Conservation (phyloP, 2,888 invertebrate genomes). For the Ormyrus rosae region DNA sequence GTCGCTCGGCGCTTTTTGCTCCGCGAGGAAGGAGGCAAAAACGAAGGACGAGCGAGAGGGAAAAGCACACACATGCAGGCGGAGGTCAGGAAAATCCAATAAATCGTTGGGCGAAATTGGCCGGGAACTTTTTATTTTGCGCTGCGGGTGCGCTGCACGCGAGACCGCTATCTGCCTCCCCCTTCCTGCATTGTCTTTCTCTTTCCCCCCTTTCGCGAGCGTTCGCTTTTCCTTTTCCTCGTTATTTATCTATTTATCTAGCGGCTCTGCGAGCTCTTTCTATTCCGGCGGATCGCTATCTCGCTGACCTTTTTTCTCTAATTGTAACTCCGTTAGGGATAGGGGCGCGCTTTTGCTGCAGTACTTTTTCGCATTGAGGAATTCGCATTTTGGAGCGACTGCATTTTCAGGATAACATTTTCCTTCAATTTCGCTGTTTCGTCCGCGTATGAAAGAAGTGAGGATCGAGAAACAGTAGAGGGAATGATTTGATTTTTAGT, state of each 20-base stretch:
- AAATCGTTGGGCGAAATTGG: constrained; percentile 55
- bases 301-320: neutral
- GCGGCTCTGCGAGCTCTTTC: constrained; percentile 1
- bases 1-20: constrained; percentile 32
- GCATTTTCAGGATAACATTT: neutral
- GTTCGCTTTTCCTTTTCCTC: constrained; percentile 23
- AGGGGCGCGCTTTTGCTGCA: neutral
- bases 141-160: constrained; percentile 29
- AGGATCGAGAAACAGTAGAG: too few relatives aligned
- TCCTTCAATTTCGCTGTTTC: neutral
- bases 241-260: constrained; percentile 54
- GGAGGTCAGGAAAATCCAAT: constrained; percentile 51
- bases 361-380: neutral
- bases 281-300: constrained; percentile 20
- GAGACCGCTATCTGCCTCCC: constrained; percentile 2
- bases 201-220: constrained; percentile 9
- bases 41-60: neutral
- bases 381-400: neutral
- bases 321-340: constrained; percentile 9
- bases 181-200: constrained; percentile 45
- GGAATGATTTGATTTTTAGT: too few relatives aligned
- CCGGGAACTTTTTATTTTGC: constrained; percentile 53
- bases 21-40: neutral
- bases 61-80: neutral
- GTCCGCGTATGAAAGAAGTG: too few relatives aligned